Evolutionary conservation across 1,140 invertebrate species (phyloP), one percentile per base, ranked within the genome.

Genomic region (Cotesia chilonis): DNA sequence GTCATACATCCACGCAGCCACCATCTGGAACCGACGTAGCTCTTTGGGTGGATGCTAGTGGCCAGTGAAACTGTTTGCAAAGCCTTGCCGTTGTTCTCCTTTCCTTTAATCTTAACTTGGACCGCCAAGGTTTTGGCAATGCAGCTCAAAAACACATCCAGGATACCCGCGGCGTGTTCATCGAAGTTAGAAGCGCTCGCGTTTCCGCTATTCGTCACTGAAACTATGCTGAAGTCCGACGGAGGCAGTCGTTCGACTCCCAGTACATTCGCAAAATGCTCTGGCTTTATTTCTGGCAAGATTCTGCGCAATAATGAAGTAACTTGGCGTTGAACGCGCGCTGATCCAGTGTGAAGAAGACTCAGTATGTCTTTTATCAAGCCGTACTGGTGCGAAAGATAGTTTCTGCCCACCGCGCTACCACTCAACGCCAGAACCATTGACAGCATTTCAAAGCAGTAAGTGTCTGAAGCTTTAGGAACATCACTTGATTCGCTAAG

Each of bases 391-490:
- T 97, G 94, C 0, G 96, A 95, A 4, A 99, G 87, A 85, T 98
- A 97, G 7, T 92, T 91, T 38, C 96, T 88, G 0, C 97, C 97
- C 0, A 98, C 95, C 0, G 92, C 89, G 74, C 96, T 98, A 3
- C 97, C 97, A 76, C 95, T 97, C n/a, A 98, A 84, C 0, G 97
- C 96, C 73, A 98, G 83, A 14, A 93, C 96, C 92, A 98, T 95
- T 1, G 95, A 98, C 5, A 99, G 86, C 94, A 99, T 96, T 88
- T 99, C 96, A 84, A 99, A 99, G 87, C 96, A 98, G 82, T 98
- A 98, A 6, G 95, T 96, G 87, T 98, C 97, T 2, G 92, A 87
- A 61, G 89, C 81, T 80, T 89, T 88, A 64, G 84, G 84, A 4
- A 87, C 77, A 75, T 91, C 85, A 54, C 84, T 87, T 37, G 81